Conservation (phyloP, 2,113 vertebrate genomes). For the Eolophus roseicapilla region DNA sequence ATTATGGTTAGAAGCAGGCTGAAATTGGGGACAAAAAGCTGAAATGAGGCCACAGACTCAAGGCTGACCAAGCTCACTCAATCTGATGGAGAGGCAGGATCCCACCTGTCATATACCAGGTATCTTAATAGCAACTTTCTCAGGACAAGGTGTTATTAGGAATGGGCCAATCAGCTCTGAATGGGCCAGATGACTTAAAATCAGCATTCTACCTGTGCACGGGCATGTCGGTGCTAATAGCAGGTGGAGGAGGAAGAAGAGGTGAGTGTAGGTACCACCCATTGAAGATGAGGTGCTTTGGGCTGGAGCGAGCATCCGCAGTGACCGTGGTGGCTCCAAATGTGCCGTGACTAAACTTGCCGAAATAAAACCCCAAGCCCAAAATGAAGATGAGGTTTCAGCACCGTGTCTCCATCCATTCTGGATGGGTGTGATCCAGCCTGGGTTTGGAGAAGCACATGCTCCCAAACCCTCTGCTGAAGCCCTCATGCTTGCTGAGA, state of each 20-base stretch:
- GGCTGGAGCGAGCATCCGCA: background rate
- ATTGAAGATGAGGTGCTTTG: background rate
- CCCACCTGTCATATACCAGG: background rate
- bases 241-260: conserved; percentile 18
- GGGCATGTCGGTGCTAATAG: background rate
- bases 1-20: background rate
- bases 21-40: background rate
- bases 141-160: background rate
- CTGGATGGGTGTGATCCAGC: background rate
- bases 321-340: background rate
- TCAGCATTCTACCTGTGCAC: background rate
- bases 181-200: background rate
- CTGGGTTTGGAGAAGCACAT: background rate
- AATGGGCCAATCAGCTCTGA: background rate
- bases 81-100: background rate
- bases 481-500: background rate
- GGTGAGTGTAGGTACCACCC: background rate
- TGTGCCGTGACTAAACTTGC: background rate
- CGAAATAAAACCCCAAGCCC: background rate
- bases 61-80: background rate
- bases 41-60: background rate
- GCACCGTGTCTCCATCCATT: background rate
- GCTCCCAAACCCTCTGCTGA: background rate
- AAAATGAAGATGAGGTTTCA: background rate
- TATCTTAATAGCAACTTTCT: background rate